phyloP scores from a whole-genome alignment of 2,113 vertebrate species.

The Leiothrix lutea region DNA sequence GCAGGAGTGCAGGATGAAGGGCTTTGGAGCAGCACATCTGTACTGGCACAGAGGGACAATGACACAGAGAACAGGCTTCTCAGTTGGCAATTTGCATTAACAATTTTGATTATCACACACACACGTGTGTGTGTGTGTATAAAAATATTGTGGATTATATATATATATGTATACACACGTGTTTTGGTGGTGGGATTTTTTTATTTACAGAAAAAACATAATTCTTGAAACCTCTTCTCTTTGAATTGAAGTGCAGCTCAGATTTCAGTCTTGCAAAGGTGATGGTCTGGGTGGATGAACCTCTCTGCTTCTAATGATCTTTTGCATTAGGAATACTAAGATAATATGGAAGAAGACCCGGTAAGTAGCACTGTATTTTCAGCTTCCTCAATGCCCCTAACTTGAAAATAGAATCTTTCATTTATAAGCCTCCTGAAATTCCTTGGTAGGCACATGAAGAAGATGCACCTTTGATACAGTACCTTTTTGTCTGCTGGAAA shows the following conservation, averaged over 20 bases:
- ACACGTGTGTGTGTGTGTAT: fast-evolving
- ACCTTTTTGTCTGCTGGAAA: neutral
- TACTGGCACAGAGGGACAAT: neutral
- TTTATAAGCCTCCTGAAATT: neutral
- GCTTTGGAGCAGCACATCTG: neutral
- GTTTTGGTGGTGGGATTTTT: neutral
- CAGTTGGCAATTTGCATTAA: neutral
- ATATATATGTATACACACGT: fast-evolving
- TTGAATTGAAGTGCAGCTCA: neutral
- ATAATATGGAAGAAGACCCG: neutral
- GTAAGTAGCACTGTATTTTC: neutral
- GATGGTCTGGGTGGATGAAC: neutral
- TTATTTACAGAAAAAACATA: neutral
- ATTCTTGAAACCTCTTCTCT: neutral
- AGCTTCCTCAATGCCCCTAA: neutral
- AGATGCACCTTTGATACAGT: neutral
- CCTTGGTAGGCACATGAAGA: neutral
- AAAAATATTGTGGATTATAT: neutral
- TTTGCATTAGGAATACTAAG: neutral
- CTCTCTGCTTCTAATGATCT: neutral
- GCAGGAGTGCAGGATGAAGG: neutral
- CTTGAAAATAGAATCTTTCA: neutral
- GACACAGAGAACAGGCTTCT: neutral
- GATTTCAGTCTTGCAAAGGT: neutral
- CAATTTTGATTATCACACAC: neutral